Conservation (phyloP, 1,140 invertebrate genomes). For the Periplaneta americana region DNA sequence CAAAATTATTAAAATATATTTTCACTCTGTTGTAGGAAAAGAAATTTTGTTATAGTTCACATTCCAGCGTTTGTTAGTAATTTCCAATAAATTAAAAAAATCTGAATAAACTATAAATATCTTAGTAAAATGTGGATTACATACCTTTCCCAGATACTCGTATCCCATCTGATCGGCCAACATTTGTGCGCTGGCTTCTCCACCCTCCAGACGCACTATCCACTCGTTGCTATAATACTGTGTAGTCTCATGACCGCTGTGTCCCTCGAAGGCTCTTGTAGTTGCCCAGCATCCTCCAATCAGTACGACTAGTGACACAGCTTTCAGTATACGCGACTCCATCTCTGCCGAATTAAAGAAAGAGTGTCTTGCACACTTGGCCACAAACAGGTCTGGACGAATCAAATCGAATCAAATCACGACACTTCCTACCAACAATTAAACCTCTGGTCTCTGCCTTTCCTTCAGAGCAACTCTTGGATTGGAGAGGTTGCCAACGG, state of each 20-base stretch:
- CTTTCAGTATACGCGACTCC: not conserved
- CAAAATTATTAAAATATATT: too few species aligned
- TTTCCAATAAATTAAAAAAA: too few species aligned
- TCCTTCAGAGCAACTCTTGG: not conserved
- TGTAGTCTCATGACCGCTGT: slow-evolving; percentile 22
- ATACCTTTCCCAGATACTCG: slow-evolving; percentile 43
- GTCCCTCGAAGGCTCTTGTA: not conserved
- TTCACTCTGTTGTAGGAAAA: too few species aligned
- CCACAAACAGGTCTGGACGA: not conserved
- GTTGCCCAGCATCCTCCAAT: not conserved
- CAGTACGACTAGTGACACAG: too few species aligned
- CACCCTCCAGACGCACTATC: slow-evolving; percentile 47
- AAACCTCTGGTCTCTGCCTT: too few species aligned
- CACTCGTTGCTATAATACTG: slow-evolving; percentile 46
- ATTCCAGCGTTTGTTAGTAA: too few species aligned
- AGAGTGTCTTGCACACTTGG: not conserved
- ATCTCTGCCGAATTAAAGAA: not conserved
- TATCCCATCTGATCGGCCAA: slow-evolving; percentile 46
- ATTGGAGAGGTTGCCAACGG: not conserved
- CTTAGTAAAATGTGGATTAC: slow-evolving; percentile 2
- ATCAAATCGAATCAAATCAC: not conserved
- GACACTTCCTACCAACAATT: not conserved
- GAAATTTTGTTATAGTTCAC: too few species aligned
- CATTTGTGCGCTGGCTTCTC: slow-evolving; percentile 37
- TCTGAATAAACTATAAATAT: too few species aligned